A percentile compares a stretch with the other conserved stretches of the same genome.
Conservation (phyloP, 2,888 invertebrate species). For the Salpingus planirostris region DNA sequence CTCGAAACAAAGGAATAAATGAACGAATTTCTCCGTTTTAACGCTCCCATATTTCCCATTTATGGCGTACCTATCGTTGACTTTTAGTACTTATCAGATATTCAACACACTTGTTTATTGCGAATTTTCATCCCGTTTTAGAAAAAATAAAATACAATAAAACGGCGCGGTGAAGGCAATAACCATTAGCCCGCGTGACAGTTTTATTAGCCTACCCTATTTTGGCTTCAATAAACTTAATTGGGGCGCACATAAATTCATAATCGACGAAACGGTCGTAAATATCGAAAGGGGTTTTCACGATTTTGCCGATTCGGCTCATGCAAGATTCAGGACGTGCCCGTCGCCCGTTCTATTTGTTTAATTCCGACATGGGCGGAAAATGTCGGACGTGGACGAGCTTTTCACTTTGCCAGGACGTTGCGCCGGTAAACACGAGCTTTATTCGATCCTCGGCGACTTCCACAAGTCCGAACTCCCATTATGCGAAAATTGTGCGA, state of each 20-base stretch:
- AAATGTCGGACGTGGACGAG: neutral
- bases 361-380: neutral
- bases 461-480: no score
- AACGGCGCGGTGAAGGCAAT: neutral
- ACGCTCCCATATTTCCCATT: slow-evolving; percentile 12
- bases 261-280: no score
- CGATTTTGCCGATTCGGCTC: no score
- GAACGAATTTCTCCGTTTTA: no score
- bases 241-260: no score
- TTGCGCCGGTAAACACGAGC: neutral
- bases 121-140: slow-evolving; percentile 5
- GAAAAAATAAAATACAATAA: neutral
- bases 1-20: no score
- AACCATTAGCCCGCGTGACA: neutral
- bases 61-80: slow-evolving; percentile 9
- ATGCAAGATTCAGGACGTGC: neutral
- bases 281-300: no score
- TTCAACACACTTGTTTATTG: slow-evolving; percentile 14
- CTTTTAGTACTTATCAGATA: slow-evolving; percentile 13
- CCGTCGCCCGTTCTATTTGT: neutral
- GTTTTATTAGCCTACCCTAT: no score
- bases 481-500: no score
- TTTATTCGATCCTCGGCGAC: neutral
- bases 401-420: neutral
- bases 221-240: no score